Evolutionary conservation across 1,140 invertebrate species (phyloP).

Genomic region (Bombus difficillimus): DNA sequence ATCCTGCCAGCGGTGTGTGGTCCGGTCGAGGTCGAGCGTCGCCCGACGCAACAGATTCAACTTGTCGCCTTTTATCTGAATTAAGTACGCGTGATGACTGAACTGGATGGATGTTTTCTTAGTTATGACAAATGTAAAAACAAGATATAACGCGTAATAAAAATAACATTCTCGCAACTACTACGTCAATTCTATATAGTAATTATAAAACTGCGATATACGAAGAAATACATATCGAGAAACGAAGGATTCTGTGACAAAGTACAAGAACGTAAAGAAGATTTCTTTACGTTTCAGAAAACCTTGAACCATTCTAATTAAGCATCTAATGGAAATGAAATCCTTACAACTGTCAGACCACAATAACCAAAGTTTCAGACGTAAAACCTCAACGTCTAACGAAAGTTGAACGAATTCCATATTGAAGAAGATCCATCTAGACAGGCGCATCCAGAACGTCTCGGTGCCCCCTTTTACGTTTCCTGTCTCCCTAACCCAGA

Average conservation of each 20-base stretch:
- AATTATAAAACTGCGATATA: too few species aligned
- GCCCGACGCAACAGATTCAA: too few species aligned
- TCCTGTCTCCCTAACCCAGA: conserved; percentile 25
- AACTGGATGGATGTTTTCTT: background rate
- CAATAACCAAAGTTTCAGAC: too few species aligned
- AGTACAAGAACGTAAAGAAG: background rate
- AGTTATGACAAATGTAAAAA: background rate
- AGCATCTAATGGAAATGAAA: background rate
- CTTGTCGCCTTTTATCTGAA: background rate
- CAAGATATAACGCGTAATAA: background rate
- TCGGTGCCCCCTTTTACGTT: background rate
- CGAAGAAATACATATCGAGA: background rate
- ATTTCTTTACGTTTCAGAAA: background rate
- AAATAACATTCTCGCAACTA: too few species aligned
- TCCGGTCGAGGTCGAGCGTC: too few species aligned
- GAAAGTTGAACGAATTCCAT: background rate
- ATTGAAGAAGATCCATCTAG: background rate
- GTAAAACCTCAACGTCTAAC: background rate
- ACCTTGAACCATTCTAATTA: background rate
- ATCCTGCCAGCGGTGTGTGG: too few species aligned
- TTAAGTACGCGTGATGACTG: background rate
- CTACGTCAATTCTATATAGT: too few species aligned
- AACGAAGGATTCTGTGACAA: background rate
- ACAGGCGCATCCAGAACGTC: background rate
- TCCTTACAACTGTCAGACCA: background rate